Evolutionary conservation across 2,797 vertebrate species (phyloP), one percentile per base, ranked within the genome.

Genomic region (Aplochiton taeniatus): DNA sequence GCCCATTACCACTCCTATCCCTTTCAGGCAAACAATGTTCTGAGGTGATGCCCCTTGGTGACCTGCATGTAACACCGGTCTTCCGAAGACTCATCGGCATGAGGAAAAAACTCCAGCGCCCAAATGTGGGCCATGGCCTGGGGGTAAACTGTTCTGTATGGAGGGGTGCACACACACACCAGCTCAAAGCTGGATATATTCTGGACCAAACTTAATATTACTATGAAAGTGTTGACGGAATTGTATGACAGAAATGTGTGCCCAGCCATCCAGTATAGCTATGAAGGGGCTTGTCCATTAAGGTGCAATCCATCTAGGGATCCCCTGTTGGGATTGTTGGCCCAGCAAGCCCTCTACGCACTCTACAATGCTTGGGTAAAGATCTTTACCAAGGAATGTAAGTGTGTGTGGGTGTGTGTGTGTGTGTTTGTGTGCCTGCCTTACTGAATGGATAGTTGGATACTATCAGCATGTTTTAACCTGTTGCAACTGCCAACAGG

Each of bases 361-460:
- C 46, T 60, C 49, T 47, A 16, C 81, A 79, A 82, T 85, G 74
- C 76, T 73, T 75, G 70, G 72, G 66, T 77, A 63, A 78, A 83
- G 54, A n/a, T 55, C 17, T 83, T 74, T 55, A 73, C 69, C 72
- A 72, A 73, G 74, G 74, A 84, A 80, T 80, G 75, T 76, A n/a
- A n/a, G n/a, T n/a, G n/a, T n/a, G n/a, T n/a, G 31, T 31, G 31
- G 31, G 6, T 31, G 31, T 31, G 69, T 83, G 7, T 48, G 78
- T 69, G 58, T 17, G 44, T 60, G 45, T 50, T 45, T 48, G 13
- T 84, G 77, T 66, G 72, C 75, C 67, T 86, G 69, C 77, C 59
- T n/a, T n/a, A n/a, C n/a, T 20, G 62, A 72, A 77, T 77, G 77
- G 81, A 82, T 85, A 70, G 82, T 81, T 88, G 84, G 20, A 14